phyloP scores from a whole-genome alignment of 2,888 invertebrate genomes.

The Morpho achilles region DNA sequence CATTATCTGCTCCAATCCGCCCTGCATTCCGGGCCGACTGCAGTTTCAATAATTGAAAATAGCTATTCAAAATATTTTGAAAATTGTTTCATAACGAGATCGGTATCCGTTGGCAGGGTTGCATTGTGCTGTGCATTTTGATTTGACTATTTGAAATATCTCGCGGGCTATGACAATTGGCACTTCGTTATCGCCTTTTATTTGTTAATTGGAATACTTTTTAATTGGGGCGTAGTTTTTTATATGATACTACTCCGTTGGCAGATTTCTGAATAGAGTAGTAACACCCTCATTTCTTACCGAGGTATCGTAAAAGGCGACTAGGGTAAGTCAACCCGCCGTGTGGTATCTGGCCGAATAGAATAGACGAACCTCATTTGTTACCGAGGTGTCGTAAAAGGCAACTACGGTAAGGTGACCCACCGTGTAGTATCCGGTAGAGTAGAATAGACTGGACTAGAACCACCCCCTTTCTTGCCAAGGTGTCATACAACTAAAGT shows the following conservation, averaged over 20 bases:
- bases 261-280: too few species aligned
- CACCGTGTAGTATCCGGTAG: too few species aligned
- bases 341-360: too few species aligned
- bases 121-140: slow-evolving; percentile 55
- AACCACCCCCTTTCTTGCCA: too few species aligned
- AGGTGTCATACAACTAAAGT: too few species aligned
- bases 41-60: slow-evolving; percentile 78
- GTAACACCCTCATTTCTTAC: too few species aligned
- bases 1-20: slow-evolving; percentile 45
- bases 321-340: too few species aligned
- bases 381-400: too few species aligned
- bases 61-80: slow-evolving; percentile 79
- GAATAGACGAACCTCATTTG: too few species aligned
- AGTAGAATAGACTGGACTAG: too few species aligned
- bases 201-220: slow-evolving; percentile 25
- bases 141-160: slow-evolving; percentile 60
- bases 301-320: too few species aligned
- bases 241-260: not conserved
- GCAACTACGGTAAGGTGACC: too few species aligned
- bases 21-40: slow-evolving; percentile 61
- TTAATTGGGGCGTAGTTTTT: slow-evolving; percentile 11
- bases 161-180: slow-evolving; percentile 57
- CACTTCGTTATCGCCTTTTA: slow-evolving; percentile 36
- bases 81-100: slow-evolving; percentile 75
- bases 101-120: slow-evolving; percentile 48